These are phyloP conservation scores for Hyperoodon ampullatus DNA, from an alignment of 2,113 vertebrate genomes.

Conservation along the genomic window DNA sequence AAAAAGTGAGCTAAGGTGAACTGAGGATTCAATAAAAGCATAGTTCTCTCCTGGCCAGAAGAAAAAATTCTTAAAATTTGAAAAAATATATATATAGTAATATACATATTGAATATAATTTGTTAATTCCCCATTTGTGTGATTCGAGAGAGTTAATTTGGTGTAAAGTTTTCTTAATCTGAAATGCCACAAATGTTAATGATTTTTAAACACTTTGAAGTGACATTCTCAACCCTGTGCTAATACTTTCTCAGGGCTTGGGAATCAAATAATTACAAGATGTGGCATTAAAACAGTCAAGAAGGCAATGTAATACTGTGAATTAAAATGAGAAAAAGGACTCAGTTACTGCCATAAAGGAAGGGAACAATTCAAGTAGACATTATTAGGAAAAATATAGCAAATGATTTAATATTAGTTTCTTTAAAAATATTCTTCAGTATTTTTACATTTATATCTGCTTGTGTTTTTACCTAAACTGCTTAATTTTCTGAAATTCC, in stretches of 20 bases:
- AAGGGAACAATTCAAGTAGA: neutral
- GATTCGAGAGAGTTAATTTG: slow-evolving; percentile 17
- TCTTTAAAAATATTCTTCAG: neutral
- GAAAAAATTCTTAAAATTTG: neutral
- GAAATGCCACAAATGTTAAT: slow-evolving; percentile 29
- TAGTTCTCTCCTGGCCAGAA: neutral
- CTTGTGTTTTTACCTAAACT: neutral
- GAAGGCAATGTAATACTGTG: neutral
- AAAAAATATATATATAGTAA: neutral
- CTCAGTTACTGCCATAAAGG: neutral
- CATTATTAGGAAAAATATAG: neutral
- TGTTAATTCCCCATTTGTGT: neutral
- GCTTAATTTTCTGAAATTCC: slow-evolving; percentile 41
- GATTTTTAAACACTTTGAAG: slow-evolving; percentile 36
- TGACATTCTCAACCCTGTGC: neutral
- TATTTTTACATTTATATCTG: neutral
- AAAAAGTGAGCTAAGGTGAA: slow-evolving; percentile 12
- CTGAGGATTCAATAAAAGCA: neutral
- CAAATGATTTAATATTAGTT: neutral
- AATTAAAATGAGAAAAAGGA: slow-evolving; percentile 30
- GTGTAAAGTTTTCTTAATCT: slow-evolving; percentile 19
- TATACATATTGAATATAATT: neutral
- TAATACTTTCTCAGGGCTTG: neutral
- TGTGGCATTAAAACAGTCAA: neutral
- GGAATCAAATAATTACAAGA: slow-evolving; percentile 36